Percentiles rank a stretch among this genome's conserved stretches.
Evolutionary conservation across 2,797 vertebrate genomes (phyloP).

Genomic region (Dallia pectoralis): DNA sequence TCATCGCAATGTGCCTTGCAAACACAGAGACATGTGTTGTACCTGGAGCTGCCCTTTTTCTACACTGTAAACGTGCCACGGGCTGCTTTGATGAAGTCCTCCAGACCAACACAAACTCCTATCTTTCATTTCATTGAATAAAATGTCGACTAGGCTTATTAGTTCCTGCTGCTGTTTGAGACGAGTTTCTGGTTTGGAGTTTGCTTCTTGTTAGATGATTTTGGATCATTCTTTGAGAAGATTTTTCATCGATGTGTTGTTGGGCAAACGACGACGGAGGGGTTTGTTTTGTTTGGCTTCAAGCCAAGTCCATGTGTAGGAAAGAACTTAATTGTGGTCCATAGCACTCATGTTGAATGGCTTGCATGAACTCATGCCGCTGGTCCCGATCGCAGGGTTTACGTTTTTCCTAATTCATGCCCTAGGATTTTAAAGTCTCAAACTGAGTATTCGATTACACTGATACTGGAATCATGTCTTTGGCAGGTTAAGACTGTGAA

Average conservation of each 20-base stretch:
- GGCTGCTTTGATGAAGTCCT: slow-evolving; percentile 42
- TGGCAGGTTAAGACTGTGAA: slow-evolving; percentile 82
- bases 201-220: slow-evolving; percentile 22
- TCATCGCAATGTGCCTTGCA: slow-evolving; percentile 75
- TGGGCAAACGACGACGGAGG: slow-evolving; percentile 51
- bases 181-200: slow-evolving; percentile 48
- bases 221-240: background rate
- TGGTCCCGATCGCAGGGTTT: slow-evolving; percentile 48
- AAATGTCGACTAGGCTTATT: slow-evolving; percentile 41
- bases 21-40: slow-evolving; percentile 67
- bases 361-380: slow-evolving; percentile 46
- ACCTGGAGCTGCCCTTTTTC: slow-evolving; percentile 64
- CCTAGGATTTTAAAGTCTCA: slow-evolving; percentile 64
- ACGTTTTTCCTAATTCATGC: slow-evolving; percentile 63
- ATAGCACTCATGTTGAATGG: slow-evolving; percentile 64
- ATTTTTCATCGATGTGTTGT: slow-evolving; percentile 19
- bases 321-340: slow-evolving; percentile 49
- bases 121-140: slow-evolving; percentile 38
- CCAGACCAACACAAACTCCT: slow-evolving; percentile 38
- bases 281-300: slow-evolving; percentile 41
- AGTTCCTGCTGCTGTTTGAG: slow-evolving; percentile 60
- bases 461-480: slow-evolving; percentile 76
- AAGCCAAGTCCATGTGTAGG: slow-evolving; percentile 46
- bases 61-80: slow-evolving; percentile 42
- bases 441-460: slow-evolving; percentile 52